Evolutionary conservation across 1,140 invertebrate genomes (phyloP), one percentile per base, ranked within the genome.

Genomic region (Drosophila asahinai): DNA sequence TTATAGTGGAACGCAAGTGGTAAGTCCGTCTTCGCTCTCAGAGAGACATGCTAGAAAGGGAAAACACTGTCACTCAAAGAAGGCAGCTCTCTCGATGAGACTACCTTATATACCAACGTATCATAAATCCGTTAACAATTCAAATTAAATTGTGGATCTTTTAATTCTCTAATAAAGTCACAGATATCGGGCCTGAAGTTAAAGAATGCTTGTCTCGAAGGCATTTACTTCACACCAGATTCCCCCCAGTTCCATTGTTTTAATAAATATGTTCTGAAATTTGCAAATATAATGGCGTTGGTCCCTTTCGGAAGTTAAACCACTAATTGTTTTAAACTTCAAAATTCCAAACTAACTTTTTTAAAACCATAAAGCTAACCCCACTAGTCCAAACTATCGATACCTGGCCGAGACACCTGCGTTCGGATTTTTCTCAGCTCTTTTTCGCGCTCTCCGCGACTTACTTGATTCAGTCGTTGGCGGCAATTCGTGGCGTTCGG

Each of bases 401-500:
- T 64, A 67, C 59, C 22, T 22, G 59, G 9, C 33, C 7, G n/a
- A 64, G 30, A 48, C 59, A 48, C 14, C 42, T 48, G 42, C 27
- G 36, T 64, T 67, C 9, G 38, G 12, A 15, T 40, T 27, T 27
- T 64, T 27, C 3, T 22, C 43, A 25, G 40, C 42, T 25, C 22
- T 64, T 48, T 48, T 47, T 15, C 7, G 22, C 48, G 66, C 61
- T 63, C 38, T 65, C 38, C 15, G 25, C 19, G 8, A 33, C 40
- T 68, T 52, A 55, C 12, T 55, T 55, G 33, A 19, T 42, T 71
- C 48, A 77, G 72, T 77, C 73, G 74, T 77, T 77, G 72, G 74
- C 74, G 74, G 74, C 73, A 59, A 33, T 64, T 75, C 54, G 54
- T 66, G 51, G 52, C 14, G 72, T 77, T 77, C 72, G 74, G 74